Evolutionary conservation across 2,797 vertebrate genomes (phyloP).

Genomic region (Xiphophorus birchmanni): DNA sequence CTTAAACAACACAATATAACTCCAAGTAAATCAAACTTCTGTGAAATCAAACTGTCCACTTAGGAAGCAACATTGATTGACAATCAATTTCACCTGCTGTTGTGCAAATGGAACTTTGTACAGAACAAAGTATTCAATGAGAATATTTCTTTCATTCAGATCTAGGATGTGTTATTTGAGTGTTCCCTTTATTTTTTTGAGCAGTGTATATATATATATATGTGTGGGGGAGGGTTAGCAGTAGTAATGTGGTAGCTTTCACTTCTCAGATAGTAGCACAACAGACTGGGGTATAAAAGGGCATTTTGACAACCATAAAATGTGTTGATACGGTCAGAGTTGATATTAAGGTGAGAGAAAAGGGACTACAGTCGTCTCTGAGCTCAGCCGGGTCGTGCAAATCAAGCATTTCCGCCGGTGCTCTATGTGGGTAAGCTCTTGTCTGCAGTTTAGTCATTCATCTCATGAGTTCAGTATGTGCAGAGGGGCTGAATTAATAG

Average conservation of each 20-base stretch:
- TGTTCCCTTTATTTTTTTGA: no score
- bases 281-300: conserved; percentile 30
- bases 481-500: conserved; percentile 62
- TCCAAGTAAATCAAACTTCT: no score
- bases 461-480: conserved; percentile 34
- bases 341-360: conserved; percentile 5
- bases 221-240: not conserved
- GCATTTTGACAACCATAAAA: conserved; percentile 34
- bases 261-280: conserved; percentile 21
- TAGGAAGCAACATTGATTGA: no score
- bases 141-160: no score
- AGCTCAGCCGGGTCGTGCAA: conserved; percentile 12
- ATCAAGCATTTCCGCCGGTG: conserved; percentile 44
- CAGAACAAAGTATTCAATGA: no score
- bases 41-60: no score
- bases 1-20: no score
- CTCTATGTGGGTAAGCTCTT: not conserved
- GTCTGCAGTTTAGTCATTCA: conserved; percentile 42
- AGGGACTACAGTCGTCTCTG: conserved; percentile 6
- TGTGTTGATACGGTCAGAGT: conserved; percentile 21
- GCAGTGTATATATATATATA: no score
- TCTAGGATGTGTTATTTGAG: no score
- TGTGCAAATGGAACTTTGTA: no score
- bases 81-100: no score
- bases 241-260: not conserved